Evolutionary conservation across 2,888 invertebrate species (phyloP).

Genomic region (Polymixis lichenea): DNA sequence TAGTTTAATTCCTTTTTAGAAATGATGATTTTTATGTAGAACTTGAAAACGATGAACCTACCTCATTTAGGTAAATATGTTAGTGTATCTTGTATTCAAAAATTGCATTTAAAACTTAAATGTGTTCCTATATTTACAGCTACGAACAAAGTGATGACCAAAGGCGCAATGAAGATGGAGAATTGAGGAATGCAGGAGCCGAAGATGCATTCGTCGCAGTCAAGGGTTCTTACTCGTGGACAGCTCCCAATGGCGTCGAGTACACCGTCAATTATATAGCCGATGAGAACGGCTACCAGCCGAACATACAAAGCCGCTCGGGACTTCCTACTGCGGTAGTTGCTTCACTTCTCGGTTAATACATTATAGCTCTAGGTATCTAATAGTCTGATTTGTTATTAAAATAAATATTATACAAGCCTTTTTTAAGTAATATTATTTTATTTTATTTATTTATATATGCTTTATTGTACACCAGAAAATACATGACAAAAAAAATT

Average conservation of each 20-base stretch:
- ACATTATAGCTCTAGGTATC: no score
- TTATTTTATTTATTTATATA: no score
- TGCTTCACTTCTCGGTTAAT: slow-evolving; percentile 78
- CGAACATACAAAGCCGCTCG: slow-evolving; percentile 74
- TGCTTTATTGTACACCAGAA: no score
- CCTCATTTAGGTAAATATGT: background rate
- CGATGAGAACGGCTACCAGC: slow-evolving; percentile 90
- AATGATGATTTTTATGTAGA: background rate
- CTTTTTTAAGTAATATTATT: background rate
- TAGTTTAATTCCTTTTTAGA: background rate
- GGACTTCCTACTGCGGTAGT: slow-evolving; percentile 76
- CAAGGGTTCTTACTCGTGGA: slow-evolving; percentile 87
- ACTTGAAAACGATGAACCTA: background rate
- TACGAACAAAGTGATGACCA: slow-evolving; percentile 89
- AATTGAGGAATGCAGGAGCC: slow-evolving; percentile 86
- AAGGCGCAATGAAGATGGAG: slow-evolving; percentile 87
- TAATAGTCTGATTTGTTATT: slow-evolving; percentile 15
- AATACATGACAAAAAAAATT: no score
- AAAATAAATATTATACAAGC: slow-evolving; percentile 11
- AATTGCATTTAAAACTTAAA: background rate
- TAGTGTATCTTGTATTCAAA: background rate
- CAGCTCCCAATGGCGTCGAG: slow-evolving; percentile 85
- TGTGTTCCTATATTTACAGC: slow-evolving; percentile 70
- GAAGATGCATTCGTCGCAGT: slow-evolving; percentile 89
- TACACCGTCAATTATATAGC: slow-evolving; percentile 88